Conservation (phyloP, 2,797 vertebrate species). For the Moxostoma hubbsi region DNA sequence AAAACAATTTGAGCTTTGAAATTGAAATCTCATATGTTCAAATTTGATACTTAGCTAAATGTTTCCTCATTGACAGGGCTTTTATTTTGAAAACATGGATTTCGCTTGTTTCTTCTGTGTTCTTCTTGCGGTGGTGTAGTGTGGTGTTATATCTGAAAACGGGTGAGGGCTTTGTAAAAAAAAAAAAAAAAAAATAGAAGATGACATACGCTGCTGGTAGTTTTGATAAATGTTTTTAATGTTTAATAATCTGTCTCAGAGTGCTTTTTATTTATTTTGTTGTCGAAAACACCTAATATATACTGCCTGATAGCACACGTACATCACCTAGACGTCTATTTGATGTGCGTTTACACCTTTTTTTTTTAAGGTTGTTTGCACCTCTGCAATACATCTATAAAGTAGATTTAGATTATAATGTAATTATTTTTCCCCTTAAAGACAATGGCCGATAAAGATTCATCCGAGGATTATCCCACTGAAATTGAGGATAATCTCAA, state of each 20-base stretch:
- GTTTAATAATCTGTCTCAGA: background rate
- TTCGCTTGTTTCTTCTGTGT: background rate
- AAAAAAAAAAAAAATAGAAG: no score
- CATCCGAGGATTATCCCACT: slow-evolving; percentile 85
- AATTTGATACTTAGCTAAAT: no score
- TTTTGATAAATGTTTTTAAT: background rate
- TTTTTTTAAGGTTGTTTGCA: no score
- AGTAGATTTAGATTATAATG: no score
- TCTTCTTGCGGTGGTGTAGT: background rate
- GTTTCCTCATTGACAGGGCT: background rate
- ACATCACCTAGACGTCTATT: background rate
- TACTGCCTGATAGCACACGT: no score
- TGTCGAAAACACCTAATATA: no score
- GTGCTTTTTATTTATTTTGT: no score
- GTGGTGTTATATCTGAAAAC: background rate
- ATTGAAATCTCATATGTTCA: no score
- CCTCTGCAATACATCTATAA: no score
- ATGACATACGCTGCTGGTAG: background rate
- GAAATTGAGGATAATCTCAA: slow-evolving; percentile 90
- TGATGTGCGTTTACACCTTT: background rate
- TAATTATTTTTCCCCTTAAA: background rate
- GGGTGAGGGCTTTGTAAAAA: background rate
- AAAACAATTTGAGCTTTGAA: no score
- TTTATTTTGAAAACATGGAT: slow-evolving; percentile 15
- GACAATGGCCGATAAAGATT: slow-evolving; percentile 74